Evolutionary conservation across 2,797 vertebrate species (phyloP).

Genomic region (Mormyrops boulengeri): DNA sequence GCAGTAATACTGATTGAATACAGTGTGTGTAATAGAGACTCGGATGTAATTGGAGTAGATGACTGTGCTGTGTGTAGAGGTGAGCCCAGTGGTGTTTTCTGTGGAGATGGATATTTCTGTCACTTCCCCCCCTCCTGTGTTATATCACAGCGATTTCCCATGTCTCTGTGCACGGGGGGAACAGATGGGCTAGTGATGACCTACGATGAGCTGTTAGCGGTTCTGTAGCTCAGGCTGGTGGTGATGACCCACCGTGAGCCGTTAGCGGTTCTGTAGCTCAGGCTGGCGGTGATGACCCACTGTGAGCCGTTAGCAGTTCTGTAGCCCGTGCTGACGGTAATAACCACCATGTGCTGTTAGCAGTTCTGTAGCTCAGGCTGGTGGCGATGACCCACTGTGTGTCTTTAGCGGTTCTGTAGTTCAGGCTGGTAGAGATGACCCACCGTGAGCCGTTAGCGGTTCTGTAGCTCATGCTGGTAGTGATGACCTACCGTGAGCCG

Average conservation of each 20-base stretch:
- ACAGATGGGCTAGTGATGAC: slow-evolving; percentile 43
- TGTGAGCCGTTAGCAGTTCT: too few relatives aligned
- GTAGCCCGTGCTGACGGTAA: too few relatives aligned
- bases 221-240: not conserved
- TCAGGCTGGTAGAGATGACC: not conserved
- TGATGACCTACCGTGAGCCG: not conserved
- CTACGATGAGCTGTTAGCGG: slow-evolving; percentile 31
- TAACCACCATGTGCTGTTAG: too few relatives aligned
- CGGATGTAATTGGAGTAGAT: not conserved
- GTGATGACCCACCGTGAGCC: too few relatives aligned
- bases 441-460: not conserved
- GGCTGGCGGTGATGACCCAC: too few relatives aligned
- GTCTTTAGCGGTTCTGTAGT: too few relatives aligned
- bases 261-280: too few relatives aligned
- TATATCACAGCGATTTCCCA: slow-evolving; percentile 11
- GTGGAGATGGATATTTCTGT: not conserved
- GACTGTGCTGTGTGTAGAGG: not conserved
- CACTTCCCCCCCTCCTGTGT: not conserved
- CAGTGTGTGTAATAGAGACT: not conserved
- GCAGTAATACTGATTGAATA: not conserved
- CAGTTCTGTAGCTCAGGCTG: not conserved
- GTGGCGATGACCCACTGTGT: not conserved
- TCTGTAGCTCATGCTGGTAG: not conserved
- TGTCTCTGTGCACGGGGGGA: slow-evolving; percentile 28
- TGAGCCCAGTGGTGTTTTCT: not conserved